Evolutionary conservation across 2,888 invertebrate species (phyloP).

Genomic region (Erebia ligea): DNA sequence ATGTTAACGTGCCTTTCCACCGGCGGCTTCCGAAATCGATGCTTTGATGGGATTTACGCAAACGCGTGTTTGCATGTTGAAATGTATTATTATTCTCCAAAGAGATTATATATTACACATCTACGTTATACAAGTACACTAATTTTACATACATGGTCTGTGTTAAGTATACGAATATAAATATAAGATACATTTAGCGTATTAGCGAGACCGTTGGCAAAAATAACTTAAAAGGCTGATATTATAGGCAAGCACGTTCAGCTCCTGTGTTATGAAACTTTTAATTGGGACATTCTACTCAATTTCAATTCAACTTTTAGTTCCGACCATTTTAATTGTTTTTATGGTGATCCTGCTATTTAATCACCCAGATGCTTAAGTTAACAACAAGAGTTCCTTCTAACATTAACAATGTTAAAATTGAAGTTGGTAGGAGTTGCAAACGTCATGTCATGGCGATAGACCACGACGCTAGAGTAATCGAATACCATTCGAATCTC

Average conservation of each 20-base stretch:
- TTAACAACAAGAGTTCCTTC: no score
- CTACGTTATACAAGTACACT: conserved; percentile 41
- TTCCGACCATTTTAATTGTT: neutral
- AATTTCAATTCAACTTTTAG: no score
- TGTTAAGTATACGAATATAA: conserved; percentile 80
- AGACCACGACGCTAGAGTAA: no score
- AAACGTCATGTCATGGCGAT: no score
- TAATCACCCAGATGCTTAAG: no score
- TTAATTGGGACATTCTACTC: neutral
- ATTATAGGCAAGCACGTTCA: conserved; percentile 33
- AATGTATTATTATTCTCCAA: conserved; percentile 70
- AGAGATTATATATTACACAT: conserved; percentile 57
- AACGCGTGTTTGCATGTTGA: conserved; percentile 61
- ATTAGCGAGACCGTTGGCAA: conserved; percentile 57
- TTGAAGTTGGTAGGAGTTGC: no score
- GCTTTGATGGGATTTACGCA: conserved; percentile 54
- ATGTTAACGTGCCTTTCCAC: conserved; percentile 76
- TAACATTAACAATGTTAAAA: no score
- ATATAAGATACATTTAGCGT: conserved; percentile 61
- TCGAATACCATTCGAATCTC: no score
- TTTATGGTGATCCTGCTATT: no score
- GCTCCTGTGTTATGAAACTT: conserved; percentile 6
- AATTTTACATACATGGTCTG: conserved; percentile 68
- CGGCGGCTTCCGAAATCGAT: conserved; percentile 63
- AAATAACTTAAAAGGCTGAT: conserved; percentile 38